These are phyloP conservation scores for Mimas tiliae DNA, from an alignment of 2,888 invertebrate genomes.

Conservation along the genomic window DNA sequence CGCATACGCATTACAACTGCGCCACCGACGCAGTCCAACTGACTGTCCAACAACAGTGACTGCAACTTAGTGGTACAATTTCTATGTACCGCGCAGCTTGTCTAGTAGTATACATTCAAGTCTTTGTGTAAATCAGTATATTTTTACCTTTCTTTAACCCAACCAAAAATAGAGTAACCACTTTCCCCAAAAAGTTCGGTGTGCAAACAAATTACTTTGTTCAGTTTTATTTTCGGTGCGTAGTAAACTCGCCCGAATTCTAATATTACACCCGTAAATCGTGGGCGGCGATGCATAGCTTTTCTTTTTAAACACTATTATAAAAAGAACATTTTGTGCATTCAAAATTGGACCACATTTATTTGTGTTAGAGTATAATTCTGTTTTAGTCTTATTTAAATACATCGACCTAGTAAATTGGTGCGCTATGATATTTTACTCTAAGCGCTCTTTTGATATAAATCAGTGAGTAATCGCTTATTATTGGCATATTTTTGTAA, in stretches of 20 bases:
- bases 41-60: no score
- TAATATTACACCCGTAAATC: slow-evolving; percentile 50
- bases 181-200: slow-evolving; percentile 4
- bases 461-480: background rate
- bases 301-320: slow-evolving; percentile 53
- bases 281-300: slow-evolving; percentile 60
- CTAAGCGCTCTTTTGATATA: slow-evolving; percentile 13
- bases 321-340: slow-evolving; percentile 43
- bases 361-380: slow-evolving; percentile 6
- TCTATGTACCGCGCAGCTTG: no score
- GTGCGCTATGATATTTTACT: background rate
- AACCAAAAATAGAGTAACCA: slow-evolving; percentile 8
- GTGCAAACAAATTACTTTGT: slow-evolving; percentile 36
- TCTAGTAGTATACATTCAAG: no score
- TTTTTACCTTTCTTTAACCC: background rate
- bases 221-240: slow-evolving; percentile 46
- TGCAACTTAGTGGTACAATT: no score
- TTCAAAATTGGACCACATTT: slow-evolving; percentile 38
- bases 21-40: no score
- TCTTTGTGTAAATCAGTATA: background rate
- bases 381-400: background rate
- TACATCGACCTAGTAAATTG: slow-evolving; percentile 13
- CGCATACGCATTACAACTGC: no score
- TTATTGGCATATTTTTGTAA: slow-evolving; percentile 4
- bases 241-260: slow-evolving; percentile 47